Base-by-base conservation (phyloP, 2,797 vertebrate species). In the Anguilla marmorata region DNA sequence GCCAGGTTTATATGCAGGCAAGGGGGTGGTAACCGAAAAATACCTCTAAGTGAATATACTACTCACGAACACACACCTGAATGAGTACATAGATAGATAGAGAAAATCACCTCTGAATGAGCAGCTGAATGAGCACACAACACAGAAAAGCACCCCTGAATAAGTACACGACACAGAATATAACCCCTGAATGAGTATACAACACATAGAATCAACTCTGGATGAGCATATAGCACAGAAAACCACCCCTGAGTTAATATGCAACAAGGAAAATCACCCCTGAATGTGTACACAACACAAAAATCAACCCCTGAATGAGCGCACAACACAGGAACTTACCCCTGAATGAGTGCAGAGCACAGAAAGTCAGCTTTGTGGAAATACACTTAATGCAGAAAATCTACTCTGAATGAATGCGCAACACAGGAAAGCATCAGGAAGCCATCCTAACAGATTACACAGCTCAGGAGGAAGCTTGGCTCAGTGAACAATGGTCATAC, bases 81-180 rank as follows among this genome's bases (percentile, higher is more conserved):
- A 9, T n/a, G 63, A 33, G 7, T 91, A 93, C 95, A 92, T 93
- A n/a, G n/a, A n/a, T n/a, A n/a, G 95, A 94, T 91, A 94, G 92
- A 90, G 48, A 91, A 91, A 24, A 33, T 27, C 52, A 76, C 82
- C 69, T 27, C 50, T 54, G 9, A 50, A 9, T 27, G 63, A 33
- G 7, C 14, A 63, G 37, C 11, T 30, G 74, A 30, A 79, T 37
- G 37, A 16, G 7, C 30, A 30, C 33, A 19, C 33, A 90, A 85
- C 7, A 33, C 5, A 60, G n/a, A 37, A 60, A 85, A 2, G 19
- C 83, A 54, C 41, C 21, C n/a, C 88, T 89, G 92, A 82, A 83
- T 82, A 80, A 88, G 60, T n/a, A 54, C 30, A 79, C 93, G 95
- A 88, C 50, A 72, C 33, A 56, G 37, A 82, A 27, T 86, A 52